Percentiles rank a stretch among this genome's conserved stretches.
These are phyloP conservation scores for Melanotaenia trifasciata DNA, from an alignment of 2,797 vertebrate species.

Conservation along the genomic window DNA sequence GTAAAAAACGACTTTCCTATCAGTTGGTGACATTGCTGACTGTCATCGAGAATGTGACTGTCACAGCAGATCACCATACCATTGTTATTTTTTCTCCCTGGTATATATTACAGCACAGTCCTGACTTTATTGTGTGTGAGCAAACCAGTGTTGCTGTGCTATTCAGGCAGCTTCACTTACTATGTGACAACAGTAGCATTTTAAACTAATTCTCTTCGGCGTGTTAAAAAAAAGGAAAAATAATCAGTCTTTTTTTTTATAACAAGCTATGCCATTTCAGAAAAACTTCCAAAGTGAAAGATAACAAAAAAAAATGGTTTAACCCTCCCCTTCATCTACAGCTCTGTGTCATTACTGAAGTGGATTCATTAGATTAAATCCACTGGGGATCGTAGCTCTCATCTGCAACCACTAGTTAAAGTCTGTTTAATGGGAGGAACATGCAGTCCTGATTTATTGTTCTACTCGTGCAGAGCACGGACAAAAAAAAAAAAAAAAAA, in stretches of 20 bases:
- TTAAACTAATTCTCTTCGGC: not conserved
- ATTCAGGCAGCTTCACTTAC: not conserved
- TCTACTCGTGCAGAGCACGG: constrained; percentile 7
- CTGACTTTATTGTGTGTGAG: constrained; percentile 27
- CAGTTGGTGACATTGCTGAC: not conserved
- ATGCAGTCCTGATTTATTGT: constrained; percentile 29
- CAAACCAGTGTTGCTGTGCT: not conserved
- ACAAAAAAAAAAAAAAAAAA: constrained; percentile 22
- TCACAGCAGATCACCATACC: constrained; percentile 23
- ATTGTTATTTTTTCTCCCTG: constrained; percentile 53
- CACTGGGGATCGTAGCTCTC: constrained; percentile 26
- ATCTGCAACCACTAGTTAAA: constrained; percentile 30
- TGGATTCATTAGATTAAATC: constrained; percentile 53
- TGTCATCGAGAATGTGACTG: constrained; percentile 23
- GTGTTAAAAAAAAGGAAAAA: constrained; percentile 2
- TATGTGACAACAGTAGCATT: not conserved
- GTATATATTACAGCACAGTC: constrained; percentile 11
- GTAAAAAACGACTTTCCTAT: constrained; percentile 13
- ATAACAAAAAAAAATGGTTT: constrained; percentile 6
- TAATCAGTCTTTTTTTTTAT: not conserved
- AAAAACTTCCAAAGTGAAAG: not conserved
- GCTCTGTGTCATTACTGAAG: constrained; percentile 27
- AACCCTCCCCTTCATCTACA: constrained; percentile 27
- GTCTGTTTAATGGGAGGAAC: constrained; percentile 36
- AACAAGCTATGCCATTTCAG: not conserved